Evolutionary conservation across 2,113 vertebrate species (phyloP), one percentile per base, ranked within the genome.

Genomic region (Nansenia antarctica): DNA sequence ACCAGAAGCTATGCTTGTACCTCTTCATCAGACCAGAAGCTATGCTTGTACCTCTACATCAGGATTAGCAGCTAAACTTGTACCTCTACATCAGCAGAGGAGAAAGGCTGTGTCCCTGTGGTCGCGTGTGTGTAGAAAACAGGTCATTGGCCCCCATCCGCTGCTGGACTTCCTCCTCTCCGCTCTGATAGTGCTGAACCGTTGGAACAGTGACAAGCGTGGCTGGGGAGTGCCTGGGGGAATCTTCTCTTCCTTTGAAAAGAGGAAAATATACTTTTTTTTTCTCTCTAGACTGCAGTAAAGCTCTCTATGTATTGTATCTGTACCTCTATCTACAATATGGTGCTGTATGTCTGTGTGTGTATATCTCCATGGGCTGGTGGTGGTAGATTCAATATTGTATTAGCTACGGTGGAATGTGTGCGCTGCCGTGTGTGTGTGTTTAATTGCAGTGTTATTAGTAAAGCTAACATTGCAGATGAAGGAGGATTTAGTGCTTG

Each of bases 151-250:
- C 53, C 52, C 53, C 52, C 61, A 59, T 27, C 31, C 37, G 69
- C 69, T 37, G 42, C 29, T 71, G 24, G 52, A 15, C 62, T 52
- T 67, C 73, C n/a, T 71, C 70, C 74, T 85, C 72, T 74, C 80
- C 6, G 35, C 52, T 81, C 59, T 64, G 45, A 78, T 82, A 58
- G 73, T 26, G 32, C 55, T 66, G 54, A 75, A 61, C 42, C 70
- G 72, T 26, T 37, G 59, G 49, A 72, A 78, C 76, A 57, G 37
- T 74, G 80, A 72, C 72, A 61, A 4, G 8, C 61, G n/a, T 58
- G 61, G 55, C 53, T 67, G 54, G 72, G 42, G 34, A 65, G 12
- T 76, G 73, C 77, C 76, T 75, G 60, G 29, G 66, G 72, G 69
- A 63, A 37, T 76, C 72, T 34, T 31, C 15, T 18, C 5, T 14